Evolutionary conservation across 2,797 vertebrate genomes (phyloP).

Genomic region (Mus spretus): DNA sequence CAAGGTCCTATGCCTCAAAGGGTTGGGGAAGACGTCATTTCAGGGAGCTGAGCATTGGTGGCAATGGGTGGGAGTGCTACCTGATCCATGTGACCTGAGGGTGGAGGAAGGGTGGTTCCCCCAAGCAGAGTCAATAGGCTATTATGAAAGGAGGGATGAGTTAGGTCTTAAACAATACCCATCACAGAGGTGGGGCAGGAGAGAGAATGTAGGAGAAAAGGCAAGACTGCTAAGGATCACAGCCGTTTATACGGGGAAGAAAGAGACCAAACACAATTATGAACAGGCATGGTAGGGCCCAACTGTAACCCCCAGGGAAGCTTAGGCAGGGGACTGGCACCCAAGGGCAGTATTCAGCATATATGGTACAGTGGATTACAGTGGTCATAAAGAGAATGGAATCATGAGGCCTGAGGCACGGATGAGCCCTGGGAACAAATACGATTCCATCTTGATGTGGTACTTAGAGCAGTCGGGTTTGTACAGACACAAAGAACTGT

Average conservation of each 20-base stretch:
- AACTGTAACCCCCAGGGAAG: not conserved
- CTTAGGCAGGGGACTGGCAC: not conserved
- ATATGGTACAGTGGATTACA: too few relatives aligned
- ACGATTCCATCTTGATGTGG: not conserved
- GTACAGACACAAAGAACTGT: not conserved
- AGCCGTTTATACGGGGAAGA: not conserved
- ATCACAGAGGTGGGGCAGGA: not conserved
- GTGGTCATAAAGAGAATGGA: not conserved
- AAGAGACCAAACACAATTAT: not conserved
- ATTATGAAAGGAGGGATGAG: not conserved
- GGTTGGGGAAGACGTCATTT: not conserved
- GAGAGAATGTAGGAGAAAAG: not conserved
- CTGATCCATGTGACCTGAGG: not conserved
- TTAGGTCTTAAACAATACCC: not conserved
- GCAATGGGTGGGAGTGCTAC: not conserved
- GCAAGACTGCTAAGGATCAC: not conserved
- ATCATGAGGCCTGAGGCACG: not conserved
- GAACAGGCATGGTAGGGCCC: not conserved
- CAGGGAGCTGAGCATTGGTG: too few relatives aligned
- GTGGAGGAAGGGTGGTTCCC: not conserved
- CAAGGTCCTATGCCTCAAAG: not conserved
- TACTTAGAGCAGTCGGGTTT: not conserved
- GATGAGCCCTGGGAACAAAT: not conserved
- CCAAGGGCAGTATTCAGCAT: not conserved
- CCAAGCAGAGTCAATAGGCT: not conserved